Conservation (phyloP, 2,888 invertebrate species). For the Meta bourneti region DNA sequence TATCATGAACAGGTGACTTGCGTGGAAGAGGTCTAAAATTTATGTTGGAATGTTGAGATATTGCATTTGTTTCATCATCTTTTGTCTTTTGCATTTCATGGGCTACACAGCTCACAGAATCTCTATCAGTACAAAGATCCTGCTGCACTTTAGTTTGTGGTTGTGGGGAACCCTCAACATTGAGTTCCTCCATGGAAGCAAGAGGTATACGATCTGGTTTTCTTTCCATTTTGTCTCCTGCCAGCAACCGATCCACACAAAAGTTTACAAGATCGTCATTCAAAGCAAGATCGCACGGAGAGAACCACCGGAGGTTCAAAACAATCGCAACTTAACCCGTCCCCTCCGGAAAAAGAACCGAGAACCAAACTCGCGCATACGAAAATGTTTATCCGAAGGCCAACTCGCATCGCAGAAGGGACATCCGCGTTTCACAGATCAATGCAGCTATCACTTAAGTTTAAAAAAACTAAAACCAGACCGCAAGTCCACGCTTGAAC, state of each 20-base stretch:
- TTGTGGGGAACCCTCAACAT: slow-evolving; percentile 71
- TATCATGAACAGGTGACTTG: slow-evolving; percentile 39
- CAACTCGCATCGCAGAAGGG: no score
- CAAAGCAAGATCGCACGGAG: neutral
- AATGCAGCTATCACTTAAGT: no score
- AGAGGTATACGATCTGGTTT: slow-evolving; percentile 68
- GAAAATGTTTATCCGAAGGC: neutral
- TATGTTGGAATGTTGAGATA: neutral
- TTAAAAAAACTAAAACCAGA: no score
- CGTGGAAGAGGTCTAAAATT: slow-evolving; percentile 2
- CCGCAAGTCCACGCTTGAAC: no score
- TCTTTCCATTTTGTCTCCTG: slow-evolving; percentile 39
- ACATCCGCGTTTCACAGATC: no score
- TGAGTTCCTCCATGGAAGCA: slow-evolving; percentile 75
- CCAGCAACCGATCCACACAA: neutral
- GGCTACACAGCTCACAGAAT: slow-evolving; percentile 14
- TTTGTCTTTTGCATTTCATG: slow-evolving; percentile 23
- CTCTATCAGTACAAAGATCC: slow-evolving; percentile 9
- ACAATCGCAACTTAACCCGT: no score
- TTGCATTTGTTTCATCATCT: slow-evolving; percentile 6
- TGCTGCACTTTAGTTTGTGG: slow-evolving; percentile 14
- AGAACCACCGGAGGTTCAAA: neutral
- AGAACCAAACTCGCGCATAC: neutral
- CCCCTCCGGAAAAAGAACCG: neutral
- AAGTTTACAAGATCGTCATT: neutral